phyloP scores from a whole-genome alignment of 2,888 invertebrate species.

The Teleiodes luculella region DNA sequence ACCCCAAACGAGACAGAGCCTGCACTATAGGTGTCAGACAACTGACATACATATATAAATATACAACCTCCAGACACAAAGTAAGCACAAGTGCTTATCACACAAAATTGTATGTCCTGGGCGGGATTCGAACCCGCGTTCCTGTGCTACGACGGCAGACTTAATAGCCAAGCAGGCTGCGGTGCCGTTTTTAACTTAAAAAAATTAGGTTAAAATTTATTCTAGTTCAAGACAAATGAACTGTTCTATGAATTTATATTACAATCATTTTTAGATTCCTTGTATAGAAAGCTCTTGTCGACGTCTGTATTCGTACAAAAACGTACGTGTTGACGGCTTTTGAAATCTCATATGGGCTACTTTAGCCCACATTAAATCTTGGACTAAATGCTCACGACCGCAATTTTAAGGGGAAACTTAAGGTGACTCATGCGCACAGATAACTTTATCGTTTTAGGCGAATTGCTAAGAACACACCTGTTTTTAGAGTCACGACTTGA shows the following conservation, averaged over 20 bases:
- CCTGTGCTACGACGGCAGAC: too few relatives aligned
- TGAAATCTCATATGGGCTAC: slow-evolving; percentile 1
- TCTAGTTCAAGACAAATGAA: too few relatives aligned
- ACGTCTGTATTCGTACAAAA: background rate
- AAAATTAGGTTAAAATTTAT: too few relatives aligned
- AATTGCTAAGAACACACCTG: slow-evolving; percentile 4
- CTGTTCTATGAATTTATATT: background rate
- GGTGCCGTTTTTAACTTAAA: too few relatives aligned
- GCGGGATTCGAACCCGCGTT: too few relatives aligned
- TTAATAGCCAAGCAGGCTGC: too few relatives aligned
- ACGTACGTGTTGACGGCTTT: slow-evolving; percentile 6
- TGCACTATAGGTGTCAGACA: too few relatives aligned
- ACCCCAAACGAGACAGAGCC: too few relatives aligned
- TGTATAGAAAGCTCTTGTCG: background rate
- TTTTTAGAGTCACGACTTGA: background rate
- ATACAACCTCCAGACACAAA: too few relatives aligned
- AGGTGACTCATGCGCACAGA: background rate
- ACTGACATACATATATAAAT: too few relatives aligned
- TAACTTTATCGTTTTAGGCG: background rate
- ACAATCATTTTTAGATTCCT: background rate
- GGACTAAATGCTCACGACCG: slow-evolving; percentile 6
- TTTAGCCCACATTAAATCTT: background rate
- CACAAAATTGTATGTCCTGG: too few relatives aligned
- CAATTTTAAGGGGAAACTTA: slow-evolving; percentile 4
- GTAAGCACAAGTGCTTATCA: too few relatives aligned